These are phyloP conservation scores for Crotalus helleri DNA, from an alignment of 2,113 vertebrate species.

Conservation along the genomic window DNA sequence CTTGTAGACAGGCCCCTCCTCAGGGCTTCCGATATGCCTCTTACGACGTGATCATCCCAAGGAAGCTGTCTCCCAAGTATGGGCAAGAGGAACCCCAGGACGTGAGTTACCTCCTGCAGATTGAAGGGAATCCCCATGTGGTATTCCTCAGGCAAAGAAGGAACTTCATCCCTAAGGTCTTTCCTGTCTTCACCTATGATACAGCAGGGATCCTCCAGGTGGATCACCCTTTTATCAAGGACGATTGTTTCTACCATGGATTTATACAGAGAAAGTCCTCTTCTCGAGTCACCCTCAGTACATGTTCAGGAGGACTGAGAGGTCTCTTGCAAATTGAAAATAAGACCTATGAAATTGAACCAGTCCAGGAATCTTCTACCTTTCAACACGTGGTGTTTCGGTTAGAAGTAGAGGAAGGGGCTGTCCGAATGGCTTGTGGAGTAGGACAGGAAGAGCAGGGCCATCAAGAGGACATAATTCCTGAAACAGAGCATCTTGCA, in stretches of 20 bases:
- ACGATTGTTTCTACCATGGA: conserved; percentile 50
- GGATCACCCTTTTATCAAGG: conserved; percentile 39
- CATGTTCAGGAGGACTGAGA: conserved; percentile 46
- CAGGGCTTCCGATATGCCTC: neutral
- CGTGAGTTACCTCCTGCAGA: conserved; percentile 40
- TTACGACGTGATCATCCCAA: conserved; percentile 46
- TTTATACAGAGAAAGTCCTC: conserved; percentile 37
- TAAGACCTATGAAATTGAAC: conserved; percentile 52
- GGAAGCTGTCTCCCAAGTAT: neutral
- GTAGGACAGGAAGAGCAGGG: neutral
- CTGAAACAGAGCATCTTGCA: neutral
- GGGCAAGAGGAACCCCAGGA: neutral
- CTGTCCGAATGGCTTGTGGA: neutral
- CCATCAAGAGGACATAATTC: conserved; percentile 10
- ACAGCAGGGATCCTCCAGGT: conserved; percentile 26
- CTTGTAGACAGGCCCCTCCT: neutral
- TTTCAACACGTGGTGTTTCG: conserved; percentile 53
- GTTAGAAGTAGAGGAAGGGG: neutral
- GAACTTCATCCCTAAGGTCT: conserved; percentile 16
- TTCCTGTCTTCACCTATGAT: conserved; percentile 51
- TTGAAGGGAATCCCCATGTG: conserved; percentile 34
- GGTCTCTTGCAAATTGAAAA: conserved; percentile 47
- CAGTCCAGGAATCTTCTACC: conserved; percentile 24
- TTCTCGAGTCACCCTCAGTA: conserved; percentile 41
- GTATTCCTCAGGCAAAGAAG: conserved; percentile 44